Conservation (phyloP, 2,797 vertebrate species). For the Paedocypris micromegethes region DNA sequence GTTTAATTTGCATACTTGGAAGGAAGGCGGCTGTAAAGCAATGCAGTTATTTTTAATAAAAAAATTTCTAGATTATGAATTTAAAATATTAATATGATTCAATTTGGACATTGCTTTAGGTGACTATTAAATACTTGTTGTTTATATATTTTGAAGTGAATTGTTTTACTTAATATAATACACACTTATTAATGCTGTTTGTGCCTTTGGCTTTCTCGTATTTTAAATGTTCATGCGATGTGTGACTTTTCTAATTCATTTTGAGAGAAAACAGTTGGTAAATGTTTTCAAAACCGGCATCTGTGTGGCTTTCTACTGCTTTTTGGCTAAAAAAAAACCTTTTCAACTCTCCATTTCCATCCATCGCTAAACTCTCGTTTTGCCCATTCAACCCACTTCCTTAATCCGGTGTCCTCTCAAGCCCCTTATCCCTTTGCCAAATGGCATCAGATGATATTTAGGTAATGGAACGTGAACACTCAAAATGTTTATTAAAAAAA, state of each 20-base stretch:
- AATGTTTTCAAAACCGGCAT: conserved; percentile 38
- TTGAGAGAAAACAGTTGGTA: conserved; percentile 49
- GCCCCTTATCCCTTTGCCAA: conserved; percentile 26
- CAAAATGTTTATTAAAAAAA: conserved; percentile 31
- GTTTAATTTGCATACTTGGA: too few relatives aligned
- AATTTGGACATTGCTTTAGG: too few relatives aligned
- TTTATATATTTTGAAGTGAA: too few relatives aligned
- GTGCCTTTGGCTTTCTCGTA: too few relatives aligned
- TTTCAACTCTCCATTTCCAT: conserved; percentile 33
- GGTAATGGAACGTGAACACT: conserved; percentile 22
- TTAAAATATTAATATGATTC: too few relatives aligned
- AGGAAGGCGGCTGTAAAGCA: too few relatives aligned
- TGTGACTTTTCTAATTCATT: conserved; percentile 56
- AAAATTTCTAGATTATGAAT: too few relatives aligned
- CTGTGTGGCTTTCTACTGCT: conserved; percentile 37
- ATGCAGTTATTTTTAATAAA: too few relatives aligned
- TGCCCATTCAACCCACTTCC: conserved; percentile 53
- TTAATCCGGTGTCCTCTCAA: conserved; percentile 30
- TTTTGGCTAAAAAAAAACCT: conserved; percentile 30
- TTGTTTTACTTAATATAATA: too few relatives aligned
- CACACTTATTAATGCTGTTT: too few relatives aligned
- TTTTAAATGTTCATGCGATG: conserved; percentile 49
- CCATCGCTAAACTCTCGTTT: conserved; percentile 34
- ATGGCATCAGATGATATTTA: conserved; percentile 27
- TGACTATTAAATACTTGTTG: too few relatives aligned